Base-by-base conservation (phyloP, 2,888 invertebrate species). In the Parascotia fuliginaria region DNA sequence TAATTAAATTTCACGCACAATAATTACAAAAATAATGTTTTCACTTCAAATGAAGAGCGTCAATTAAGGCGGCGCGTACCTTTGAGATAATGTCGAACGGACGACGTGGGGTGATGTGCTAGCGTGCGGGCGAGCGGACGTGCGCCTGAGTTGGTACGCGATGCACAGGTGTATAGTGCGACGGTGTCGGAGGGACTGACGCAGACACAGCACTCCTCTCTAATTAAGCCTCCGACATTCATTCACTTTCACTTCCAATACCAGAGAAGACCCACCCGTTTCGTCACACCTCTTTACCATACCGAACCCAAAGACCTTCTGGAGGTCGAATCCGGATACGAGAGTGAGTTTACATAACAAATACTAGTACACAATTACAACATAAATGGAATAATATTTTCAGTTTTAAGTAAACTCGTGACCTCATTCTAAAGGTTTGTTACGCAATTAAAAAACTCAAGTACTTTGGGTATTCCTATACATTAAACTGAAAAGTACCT, bases 221-320 rank as follows among this genome's bases (percentile, higher is more conserved):
- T 91, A 92, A 92, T 91, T 92, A 92, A 92, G 89, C 84, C 89
- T 89, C 86, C 77, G 87, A 82, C 87, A 89, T 89, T 91, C 92
- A 89, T 89, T 91, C 89, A 91, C 92, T 92, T 92, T 92, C 92
- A 92, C 92, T 92, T 92, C 89, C 85, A 90, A 88, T 85, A 83
- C 74, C 77, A 84, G 85, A 85, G 85, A 88, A 82, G 89, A 87
- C 77, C 83, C 83, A 77, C 80, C 79, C 76, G 82, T 79, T 77
- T 68, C 79, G 73, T 77, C 81, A 81, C 80, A 77, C 83, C 82
- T 82, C 81, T 79, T 78, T 75, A 73, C 74, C 67, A 73, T 73
- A 75, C 76, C 76, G 69, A 78, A 78, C 78, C 76, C 68, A 61
- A 71, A 87, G 88, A 89, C 91, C 91, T 90, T 90, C 89, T 83